Conservation (phyloP, 2,888 invertebrate genomes). For the Germaria angustata region DNA sequence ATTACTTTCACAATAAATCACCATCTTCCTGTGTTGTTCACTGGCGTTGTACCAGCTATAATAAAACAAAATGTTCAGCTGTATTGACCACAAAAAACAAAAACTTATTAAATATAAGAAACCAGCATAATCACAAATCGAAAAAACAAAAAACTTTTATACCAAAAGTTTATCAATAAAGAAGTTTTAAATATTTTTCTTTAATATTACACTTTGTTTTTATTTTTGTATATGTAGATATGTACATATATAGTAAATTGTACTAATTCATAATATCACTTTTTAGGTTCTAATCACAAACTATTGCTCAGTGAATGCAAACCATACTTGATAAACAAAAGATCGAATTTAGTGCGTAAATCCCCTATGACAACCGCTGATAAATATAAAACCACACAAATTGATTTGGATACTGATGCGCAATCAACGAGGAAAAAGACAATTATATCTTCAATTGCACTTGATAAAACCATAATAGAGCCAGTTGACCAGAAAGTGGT, state of each 20-base stretch:
- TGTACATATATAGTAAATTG: slow-evolving; percentile 1
- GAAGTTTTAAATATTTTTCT: not conserved
- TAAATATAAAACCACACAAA: not conserved
- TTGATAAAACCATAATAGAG: slow-evolving; percentile 20
- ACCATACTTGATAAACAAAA: slow-evolving; percentile 43
- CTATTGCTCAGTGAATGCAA: not conserved
- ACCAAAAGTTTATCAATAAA: slow-evolving; percentile 64
- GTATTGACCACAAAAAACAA: slow-evolving; percentile 76
- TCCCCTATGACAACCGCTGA: not conserved
- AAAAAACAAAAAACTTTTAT: slow-evolving; percentile 70
- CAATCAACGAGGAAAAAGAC: not conserved
- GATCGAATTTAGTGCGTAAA: not conserved
- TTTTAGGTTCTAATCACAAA: slow-evolving; percentile 8
- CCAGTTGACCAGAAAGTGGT: slow-evolving; percentile 41
- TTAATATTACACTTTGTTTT: not conserved
- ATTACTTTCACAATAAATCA: slow-evolving; percentile 71
- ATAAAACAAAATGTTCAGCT: slow-evolving; percentile 74
- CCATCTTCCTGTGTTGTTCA: slow-evolving; percentile 71
- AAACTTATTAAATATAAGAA: slow-evolving; percentile 69
- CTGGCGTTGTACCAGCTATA: slow-evolving; percentile 77
- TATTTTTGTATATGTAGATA: not conserved
- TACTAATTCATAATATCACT: slow-evolving; percentile 32
- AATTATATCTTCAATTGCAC: slow-evolving; percentile 24
- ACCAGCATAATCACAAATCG: slow-evolving; percentile 76
- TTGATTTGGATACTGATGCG: not conserved